Percentiles rank a stretch among this genome's conserved stretches.
phyloP scores from a whole-genome alignment of 2,888 invertebrate species.

The Epiblema foenella region DNA sequence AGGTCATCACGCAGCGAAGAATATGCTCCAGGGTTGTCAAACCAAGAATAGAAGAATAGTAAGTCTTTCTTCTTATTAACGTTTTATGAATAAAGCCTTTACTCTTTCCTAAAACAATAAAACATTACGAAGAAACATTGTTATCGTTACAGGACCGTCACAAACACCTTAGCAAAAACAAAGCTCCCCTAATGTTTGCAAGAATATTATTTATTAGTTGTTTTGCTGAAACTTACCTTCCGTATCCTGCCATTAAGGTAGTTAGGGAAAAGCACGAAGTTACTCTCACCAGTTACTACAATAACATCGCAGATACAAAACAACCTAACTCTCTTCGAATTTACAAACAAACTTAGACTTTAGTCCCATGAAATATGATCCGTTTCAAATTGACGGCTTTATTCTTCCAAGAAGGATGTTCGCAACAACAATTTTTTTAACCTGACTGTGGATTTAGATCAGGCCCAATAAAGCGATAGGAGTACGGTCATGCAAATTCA shows the following conservation, averaged over 20 bases:
- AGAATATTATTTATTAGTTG: constrained; percentile 42
- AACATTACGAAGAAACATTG: constrained; percentile 9
- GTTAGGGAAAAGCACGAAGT: constrained; percentile 22
- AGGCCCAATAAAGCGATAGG: too few relatives aligned
- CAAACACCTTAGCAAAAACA: constrained; percentile 15
- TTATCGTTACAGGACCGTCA: background rate
- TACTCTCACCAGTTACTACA: constrained; percentile 2
- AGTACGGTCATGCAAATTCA: too few relatives aligned
- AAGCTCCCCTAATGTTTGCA: constrained; percentile 28
- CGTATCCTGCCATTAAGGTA: constrained; percentile 29
- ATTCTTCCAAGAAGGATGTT: constrained; percentile 6
- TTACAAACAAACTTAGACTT: background rate
- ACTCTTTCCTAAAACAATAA: background rate
- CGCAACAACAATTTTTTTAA: too few relatives aligned
- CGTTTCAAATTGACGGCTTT: background rate
- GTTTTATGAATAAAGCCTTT: too few relatives aligned
- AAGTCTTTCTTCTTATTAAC: too few relatives aligned
- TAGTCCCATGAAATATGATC: background rate
- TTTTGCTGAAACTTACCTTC: constrained; percentile 40
- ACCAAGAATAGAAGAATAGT: too few relatives aligned
- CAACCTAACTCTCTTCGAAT: too few relatives aligned
- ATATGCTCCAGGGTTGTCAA: too few relatives aligned
- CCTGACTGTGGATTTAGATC: too few relatives aligned
- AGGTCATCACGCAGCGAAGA: too few relatives aligned
- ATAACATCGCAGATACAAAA: constrained; percentile 9